Conservation (phyloP, 2,888 invertebrate genomes). For the Ceramica pisi region DNA sequence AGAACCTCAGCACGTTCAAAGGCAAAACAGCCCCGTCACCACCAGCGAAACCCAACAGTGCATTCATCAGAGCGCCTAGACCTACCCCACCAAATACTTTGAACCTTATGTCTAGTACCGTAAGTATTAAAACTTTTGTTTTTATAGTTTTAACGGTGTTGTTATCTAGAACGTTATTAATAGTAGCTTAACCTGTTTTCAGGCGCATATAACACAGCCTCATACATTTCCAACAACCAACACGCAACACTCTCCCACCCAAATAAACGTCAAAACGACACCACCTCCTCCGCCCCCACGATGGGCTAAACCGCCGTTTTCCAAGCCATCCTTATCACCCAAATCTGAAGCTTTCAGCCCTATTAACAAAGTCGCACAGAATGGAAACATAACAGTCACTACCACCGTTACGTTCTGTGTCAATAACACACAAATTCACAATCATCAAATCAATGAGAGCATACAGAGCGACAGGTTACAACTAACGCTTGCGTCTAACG, state of each 20-base stretch:
- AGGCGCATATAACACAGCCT: slow-evolving; percentile 91
- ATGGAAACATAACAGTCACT: slow-evolving; percentile 95
- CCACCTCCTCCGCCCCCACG: slow-evolving; percentile 96
- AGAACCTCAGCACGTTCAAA: slow-evolving; percentile 93
- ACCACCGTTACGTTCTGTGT: slow-evolving; percentile 97
- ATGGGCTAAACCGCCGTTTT: slow-evolving; percentile 95
- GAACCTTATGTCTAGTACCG: slow-evolving; percentile 92
- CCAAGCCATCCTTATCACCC: slow-evolving; percentile 87
- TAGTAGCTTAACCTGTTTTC: slow-evolving; percentile 85
- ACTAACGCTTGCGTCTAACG: slow-evolving; percentile 90
- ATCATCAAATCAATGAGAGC: slow-evolving; percentile 89
- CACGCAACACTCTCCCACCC: slow-evolving; percentile 85
- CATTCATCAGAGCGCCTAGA: slow-evolving; percentile 92
- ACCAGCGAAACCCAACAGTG: slow-evolving; percentile 85
- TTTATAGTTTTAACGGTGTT: slow-evolving; percentile 70
- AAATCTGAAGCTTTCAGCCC: slow-evolving; percentile 87
- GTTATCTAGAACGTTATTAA: slow-evolving; percentile 74
- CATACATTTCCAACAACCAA: slow-evolving; percentile 87
- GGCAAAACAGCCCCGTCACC: slow-evolving; percentile 91
- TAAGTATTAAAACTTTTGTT: slow-evolving; percentile 74
- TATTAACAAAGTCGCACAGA: slow-evolving; percentile 87
- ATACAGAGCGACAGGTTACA: slow-evolving; percentile 87
- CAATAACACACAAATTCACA: slow-evolving; percentile 90
- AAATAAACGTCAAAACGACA: slow-evolving; percentile 87
- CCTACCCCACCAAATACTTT: slow-evolving; percentile 96